Conservation (phyloP, 1,140 invertebrate species). For the Diabrotica undecimpunctata region DNA sequence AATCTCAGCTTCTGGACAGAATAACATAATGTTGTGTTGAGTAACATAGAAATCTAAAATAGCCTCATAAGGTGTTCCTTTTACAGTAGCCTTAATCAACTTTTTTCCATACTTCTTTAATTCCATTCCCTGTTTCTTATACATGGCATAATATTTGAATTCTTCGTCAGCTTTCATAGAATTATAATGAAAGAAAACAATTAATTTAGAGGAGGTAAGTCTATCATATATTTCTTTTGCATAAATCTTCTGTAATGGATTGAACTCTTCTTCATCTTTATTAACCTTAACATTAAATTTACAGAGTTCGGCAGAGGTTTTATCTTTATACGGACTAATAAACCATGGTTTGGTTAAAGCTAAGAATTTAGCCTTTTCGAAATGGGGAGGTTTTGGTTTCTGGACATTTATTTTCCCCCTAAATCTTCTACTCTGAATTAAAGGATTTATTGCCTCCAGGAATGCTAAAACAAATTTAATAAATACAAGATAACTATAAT, state of each 20-base stretch:
- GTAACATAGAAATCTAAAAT: slow-evolving; percentile 56
- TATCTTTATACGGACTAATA: slow-evolving; percentile 44
- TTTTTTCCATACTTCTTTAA: slow-evolving; percentile 58
- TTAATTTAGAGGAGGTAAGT: slow-evolving; percentile 66
- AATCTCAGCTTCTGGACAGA: slow-evolving; percentile 59
- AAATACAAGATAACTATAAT: not conserved
- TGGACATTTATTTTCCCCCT: slow-evolving; percentile 72
- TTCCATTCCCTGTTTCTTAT: slow-evolving; percentile 63
- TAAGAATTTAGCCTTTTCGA: slow-evolving; percentile 57
- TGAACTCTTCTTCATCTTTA: slow-evolving; percentile 45
- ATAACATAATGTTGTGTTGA: slow-evolving; percentile 57
- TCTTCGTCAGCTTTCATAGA: slow-evolving; percentile 58
- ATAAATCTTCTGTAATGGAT: slow-evolving; percentile 67
- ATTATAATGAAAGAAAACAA: slow-evolving; percentile 67
- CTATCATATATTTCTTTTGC: slow-evolving; percentile 64
- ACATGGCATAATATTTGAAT: slow-evolving; percentile 56
- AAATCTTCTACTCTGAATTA: slow-evolving; percentile 58
- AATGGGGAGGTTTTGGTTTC: slow-evolving; percentile 64
- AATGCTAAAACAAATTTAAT: slow-evolving; percentile 27
- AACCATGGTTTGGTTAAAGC: slow-evolving; percentile 60
- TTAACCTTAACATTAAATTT: slow-evolving; percentile 16
- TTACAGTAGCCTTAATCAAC: slow-evolving; percentile 58
- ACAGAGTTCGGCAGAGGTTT: slow-evolving; percentile 45
- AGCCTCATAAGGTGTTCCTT: slow-evolving; percentile 58
- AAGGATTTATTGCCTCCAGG: slow-evolving; percentile 23